phyloP scores from a whole-genome alignment of 1,140 invertebrate genomes.

The Pseudomyrmex sp. region DNA sequence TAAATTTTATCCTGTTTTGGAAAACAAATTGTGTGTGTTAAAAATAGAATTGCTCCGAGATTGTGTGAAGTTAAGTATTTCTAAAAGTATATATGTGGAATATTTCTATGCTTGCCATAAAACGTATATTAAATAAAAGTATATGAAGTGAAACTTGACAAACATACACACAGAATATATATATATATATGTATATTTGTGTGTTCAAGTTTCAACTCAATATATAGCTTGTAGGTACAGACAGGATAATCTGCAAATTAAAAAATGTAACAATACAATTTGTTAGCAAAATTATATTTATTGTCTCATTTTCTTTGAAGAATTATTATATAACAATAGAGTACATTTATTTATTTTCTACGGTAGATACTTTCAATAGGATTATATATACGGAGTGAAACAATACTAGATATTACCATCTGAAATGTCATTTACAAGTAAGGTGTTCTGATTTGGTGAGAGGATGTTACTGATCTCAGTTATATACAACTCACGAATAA shows the following conservation, averaged over 20 bases:
- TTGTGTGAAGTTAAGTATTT: no score
- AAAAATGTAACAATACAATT: not conserved
- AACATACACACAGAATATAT: no score
- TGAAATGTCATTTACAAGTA: conserved; percentile 21
- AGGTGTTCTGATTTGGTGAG: conserved; percentile 10
- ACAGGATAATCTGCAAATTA: not conserved
- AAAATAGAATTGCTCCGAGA: no score
- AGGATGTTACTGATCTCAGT: conserved; percentile 13
- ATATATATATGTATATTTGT: no score
- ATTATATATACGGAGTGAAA: conserved; percentile 68
- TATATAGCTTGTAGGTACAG: no score
- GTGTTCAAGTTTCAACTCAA: no score
- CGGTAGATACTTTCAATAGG: conserved; percentile 80
- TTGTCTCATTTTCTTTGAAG: conserved; percentile 83
- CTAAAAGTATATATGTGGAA: no score
- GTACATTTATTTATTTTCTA: conserved; percentile 76
- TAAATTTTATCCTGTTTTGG: not conserved
- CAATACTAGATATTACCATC: conserved; percentile 28
- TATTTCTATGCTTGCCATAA: no score
- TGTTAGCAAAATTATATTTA: conserved; percentile 85
- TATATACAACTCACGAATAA: not conserved
- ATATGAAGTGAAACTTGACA: no score
- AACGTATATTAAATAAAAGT: no score
- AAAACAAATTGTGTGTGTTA: no score
- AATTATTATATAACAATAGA: conserved; percentile 82